These are phyloP conservation scores for Pocillopora verrucosa DNA, from an alignment of 64 coral and sea anemone species.

Conservation along the genomic window DNA sequence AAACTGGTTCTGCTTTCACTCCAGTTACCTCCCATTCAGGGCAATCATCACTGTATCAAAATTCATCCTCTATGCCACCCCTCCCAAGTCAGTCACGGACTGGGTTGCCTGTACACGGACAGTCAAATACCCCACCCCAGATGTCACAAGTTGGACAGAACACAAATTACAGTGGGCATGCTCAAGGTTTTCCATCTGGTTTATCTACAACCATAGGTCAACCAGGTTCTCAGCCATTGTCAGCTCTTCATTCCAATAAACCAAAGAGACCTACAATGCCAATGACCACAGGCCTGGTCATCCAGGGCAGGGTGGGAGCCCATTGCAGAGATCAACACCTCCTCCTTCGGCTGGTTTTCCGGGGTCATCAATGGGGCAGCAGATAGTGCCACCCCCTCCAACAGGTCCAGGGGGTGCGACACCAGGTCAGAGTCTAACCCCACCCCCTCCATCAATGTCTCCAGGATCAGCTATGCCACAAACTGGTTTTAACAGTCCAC, in stretches of 20 bases:
- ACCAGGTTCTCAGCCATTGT: conserved; percentile 10
- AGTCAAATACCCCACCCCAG: background rate
- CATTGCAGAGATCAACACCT: conserved; percentile 30
- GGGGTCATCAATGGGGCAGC: background rate
- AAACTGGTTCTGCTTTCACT: conserved; percentile 45
- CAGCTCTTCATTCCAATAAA: conserved; percentile 59
- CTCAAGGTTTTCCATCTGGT: conserved; percentile 17
- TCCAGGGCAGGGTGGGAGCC: conserved; percentile 42
- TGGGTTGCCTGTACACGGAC: conserved; percentile 8
- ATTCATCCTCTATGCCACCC: background rate
- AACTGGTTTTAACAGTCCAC: background rate
- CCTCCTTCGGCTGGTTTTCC: conserved; percentile 31
- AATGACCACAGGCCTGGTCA: background rate
- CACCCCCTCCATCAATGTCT: conserved; percentile 36
- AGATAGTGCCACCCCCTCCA: conserved; percentile 20
- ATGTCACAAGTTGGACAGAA: background rate
- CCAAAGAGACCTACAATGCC: conserved; percentile 58
- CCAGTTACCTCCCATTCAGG: conserved; percentile 12
- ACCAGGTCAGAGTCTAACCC: background rate
- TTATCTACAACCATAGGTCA: conserved; percentile 14
- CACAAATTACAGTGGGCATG: conserved; percentile 1
- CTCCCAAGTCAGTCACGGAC: background rate
- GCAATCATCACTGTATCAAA: background rate
- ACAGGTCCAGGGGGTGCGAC: conserved; percentile 2
- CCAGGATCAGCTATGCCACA: conserved; percentile 29